These are phyloP conservation scores for Perca schrenkii DNA, from an alignment of 2,113 vertebrate genomes.

Conservation along the genomic window DNA sequence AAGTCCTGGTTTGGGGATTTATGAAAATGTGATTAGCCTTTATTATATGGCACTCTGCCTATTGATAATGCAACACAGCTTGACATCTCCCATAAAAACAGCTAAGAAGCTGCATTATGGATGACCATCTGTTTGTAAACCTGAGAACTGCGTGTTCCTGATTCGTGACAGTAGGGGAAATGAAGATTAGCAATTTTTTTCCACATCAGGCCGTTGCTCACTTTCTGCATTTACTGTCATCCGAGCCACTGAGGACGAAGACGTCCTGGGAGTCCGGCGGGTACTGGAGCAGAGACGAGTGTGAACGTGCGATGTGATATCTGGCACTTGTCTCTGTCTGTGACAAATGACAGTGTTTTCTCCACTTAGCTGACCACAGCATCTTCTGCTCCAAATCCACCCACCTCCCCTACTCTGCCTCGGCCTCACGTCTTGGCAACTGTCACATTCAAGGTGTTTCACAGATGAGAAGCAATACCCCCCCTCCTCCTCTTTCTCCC, in stretches of 20 bases:
- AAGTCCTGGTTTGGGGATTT: slow-evolving; percentile 64
- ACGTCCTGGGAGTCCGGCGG: slow-evolving; percentile 66
- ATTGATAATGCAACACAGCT: slow-evolving; percentile 82
- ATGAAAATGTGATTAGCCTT: slow-evolving; percentile 75
- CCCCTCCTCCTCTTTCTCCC: slow-evolving; percentile 72
- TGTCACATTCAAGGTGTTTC: slow-evolving; percentile 99
- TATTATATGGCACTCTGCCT: slow-evolving; percentile 79
- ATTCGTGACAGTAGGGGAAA: slow-evolving; percentile 65
- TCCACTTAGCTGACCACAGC: slow-evolving; percentile 99
- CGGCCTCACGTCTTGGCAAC: slow-evolving; percentile 97
- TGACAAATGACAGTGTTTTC: slow-evolving; percentile 85
- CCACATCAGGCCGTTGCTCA: slow-evolving; percentile 64
- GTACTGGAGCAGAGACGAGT: slow-evolving; percentile 70
- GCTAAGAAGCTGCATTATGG: slow-evolving; percentile 82
- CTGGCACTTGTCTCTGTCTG: slow-evolving; percentile 79
- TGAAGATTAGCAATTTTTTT: slow-evolving; percentile 72
- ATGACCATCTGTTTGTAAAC: slow-evolving; percentile 82
- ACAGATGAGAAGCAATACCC: slow-evolving; percentile 96
- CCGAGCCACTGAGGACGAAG: slow-evolving; percentile 70
- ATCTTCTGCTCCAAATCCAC: slow-evolving; percentile 90
- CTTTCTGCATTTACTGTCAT: slow-evolving; percentile 62
- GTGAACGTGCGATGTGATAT: slow-evolving; percentile 72
- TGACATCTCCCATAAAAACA: slow-evolving; percentile 80
- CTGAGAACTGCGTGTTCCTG: slow-evolving; percentile 72
- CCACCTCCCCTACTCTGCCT: slow-evolving; percentile 82